Evolutionary conservation across 2,797 vertebrate species (phyloP).

Genomic region (Esox masquinongy): DNA sequence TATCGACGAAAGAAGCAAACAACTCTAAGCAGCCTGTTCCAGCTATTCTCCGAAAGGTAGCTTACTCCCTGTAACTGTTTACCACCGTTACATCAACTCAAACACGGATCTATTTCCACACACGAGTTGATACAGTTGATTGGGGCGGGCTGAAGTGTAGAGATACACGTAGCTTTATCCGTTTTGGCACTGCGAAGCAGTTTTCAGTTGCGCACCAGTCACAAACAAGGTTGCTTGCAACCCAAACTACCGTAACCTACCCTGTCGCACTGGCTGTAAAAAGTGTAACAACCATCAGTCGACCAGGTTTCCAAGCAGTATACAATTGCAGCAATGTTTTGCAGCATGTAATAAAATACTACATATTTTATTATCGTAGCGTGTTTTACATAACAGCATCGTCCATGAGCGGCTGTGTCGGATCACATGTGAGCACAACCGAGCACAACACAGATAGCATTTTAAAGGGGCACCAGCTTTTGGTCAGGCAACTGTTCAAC

Average conservation of each 20-base stretch:
- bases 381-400: slow-evolving; percentile 62
- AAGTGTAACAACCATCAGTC: background rate
- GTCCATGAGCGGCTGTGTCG: slow-evolving; percentile 54
- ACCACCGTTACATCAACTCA: slow-evolving; percentile 9
- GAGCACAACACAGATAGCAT: slow-evolving; percentile 67
- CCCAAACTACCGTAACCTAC: background rate
- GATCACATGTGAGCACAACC: slow-evolving; percentile 72
- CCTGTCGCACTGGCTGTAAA: background rate
- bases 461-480: slow-evolving; percentile 74
- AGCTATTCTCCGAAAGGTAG: background rate
- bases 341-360: background rate
- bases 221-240: background rate
- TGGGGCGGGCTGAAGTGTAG: slow-evolving; percentile 14
- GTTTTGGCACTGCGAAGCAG: slow-evolving; percentile 3
- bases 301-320: background rate
- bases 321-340: background rate
- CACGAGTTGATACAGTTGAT: slow-evolving; percentile 19
- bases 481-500: background rate
- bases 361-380: background rate
- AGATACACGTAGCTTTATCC: slow-evolving; percentile 14
- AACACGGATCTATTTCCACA: slow-evolving; percentile 1
- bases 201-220: slow-evolving; percentile 13
- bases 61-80: background rate
- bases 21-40: background rate
- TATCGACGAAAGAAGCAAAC: background rate